Conservation (phyloP, 1,140 invertebrate genomes). For the Gryon sp. region DNA sequence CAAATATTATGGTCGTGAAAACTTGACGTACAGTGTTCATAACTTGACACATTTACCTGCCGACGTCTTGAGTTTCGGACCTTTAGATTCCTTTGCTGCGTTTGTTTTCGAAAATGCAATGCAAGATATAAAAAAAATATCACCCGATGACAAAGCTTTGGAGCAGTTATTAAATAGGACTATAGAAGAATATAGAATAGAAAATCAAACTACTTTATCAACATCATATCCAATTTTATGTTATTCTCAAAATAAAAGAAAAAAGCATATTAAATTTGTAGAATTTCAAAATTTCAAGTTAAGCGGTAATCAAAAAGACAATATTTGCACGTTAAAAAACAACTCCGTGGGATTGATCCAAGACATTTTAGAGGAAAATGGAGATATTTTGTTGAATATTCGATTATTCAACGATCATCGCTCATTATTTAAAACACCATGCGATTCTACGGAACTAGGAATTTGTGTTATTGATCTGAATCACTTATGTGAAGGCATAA, state of each 20-base stretch:
- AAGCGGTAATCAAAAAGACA: not conserved
- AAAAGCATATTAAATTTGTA: not conserved
- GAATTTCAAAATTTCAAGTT: not conserved
- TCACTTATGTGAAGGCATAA: not conserved
- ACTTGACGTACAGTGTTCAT: constrained; percentile 67
- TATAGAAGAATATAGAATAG: not conserved
- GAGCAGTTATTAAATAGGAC: not conserved
- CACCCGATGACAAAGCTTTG: not conserved
- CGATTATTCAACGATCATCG: not conserved
- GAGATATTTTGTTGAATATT: not conserved
- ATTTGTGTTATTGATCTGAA: constrained; percentile 8
- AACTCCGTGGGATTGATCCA: not conserved
- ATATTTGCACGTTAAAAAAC: not conserved
- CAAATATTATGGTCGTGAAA: constrained; percentile 59
- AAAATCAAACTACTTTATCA: not conserved
- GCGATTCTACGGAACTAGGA: constrained; percentile 10
- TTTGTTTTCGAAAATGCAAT: constrained; percentile 79
- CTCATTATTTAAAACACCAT: not conserved
- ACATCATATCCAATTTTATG: not conserved
- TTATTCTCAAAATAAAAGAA: constrained; percentile 2
- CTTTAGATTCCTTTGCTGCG: constrained; percentile 32
- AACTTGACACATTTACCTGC: constrained; percentile 71
- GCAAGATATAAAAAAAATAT: constrained; percentile 66
- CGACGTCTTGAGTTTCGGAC: constrained; percentile 73
- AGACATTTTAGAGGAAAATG: not conserved